Base-by-base conservation (phyloP, 2,888 invertebrate genomes). In the Trichogramma dendrolimi region DNA sequence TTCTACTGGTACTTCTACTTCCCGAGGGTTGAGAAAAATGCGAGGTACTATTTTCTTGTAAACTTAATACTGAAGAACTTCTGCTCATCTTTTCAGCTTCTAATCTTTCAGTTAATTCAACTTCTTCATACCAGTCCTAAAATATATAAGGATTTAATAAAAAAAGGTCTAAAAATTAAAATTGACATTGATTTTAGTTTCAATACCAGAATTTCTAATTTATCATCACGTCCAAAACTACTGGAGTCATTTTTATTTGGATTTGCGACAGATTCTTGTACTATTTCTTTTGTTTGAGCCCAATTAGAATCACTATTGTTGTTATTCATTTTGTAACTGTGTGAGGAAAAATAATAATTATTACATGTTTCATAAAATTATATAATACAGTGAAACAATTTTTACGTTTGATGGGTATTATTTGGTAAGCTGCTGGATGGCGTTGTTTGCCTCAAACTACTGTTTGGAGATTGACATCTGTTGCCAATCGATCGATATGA, bases 61-160 rank as follows among this genome's bases (percentile, higher is more conserved):
- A 78, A 73, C 84, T 84, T 51, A 80, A 72, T 50, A 83, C 76
- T 6, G 84, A 84, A 4, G 84, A 84, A 70, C 83, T 84, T 62
- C 83, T 80, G 39, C 83, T 83, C 66, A 81, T 67, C 65, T 79
- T 78, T 73, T 83, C 83, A 39, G 80, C 80, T 69, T 83, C 81
- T 56, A 81, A 70, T 63, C 78, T 79, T 65, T 81, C 82, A 67
- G 79, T 79, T 60, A 82, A 71, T 72, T 86, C 85, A 14, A 85
- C 84, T 73, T 85, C 86, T 73, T 85, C 85, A 66, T 82, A 83
- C 86, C 86, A 86, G 74, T 85, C 84, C 82, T 84, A 65, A 60
- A 73, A 68, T 42, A 46, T 43, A 58, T 47, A 55, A 43, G 46
- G 40, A 62, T 53, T 38, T 7, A 5, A 38, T 52, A 47, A 56